Evolutionary conservation across 2,888 invertebrate genomes (phyloP).

Genomic region (Drepana falcataria): DNA sequence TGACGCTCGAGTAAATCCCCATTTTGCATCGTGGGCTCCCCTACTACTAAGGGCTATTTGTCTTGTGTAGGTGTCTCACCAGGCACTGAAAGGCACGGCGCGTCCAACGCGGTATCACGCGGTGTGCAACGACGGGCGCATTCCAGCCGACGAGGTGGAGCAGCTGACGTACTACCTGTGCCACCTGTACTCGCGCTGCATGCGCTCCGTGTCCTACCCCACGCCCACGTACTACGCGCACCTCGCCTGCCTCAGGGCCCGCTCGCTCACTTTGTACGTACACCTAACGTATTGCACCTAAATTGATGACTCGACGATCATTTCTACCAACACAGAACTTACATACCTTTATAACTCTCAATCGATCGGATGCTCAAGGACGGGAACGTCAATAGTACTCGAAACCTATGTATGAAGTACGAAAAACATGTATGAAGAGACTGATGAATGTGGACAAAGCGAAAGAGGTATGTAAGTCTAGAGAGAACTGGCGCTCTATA

Average conservation of each 20-base stretch:
- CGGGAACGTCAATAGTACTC: too few species aligned
- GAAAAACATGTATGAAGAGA: too few species aligned
- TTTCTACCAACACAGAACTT: too few species aligned
- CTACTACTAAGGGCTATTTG: not conserved
- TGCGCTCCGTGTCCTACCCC: slow-evolving; percentile 90
- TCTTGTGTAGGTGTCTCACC: slow-evolving; percentile 75
- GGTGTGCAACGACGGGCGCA: slow-evolving; percentile 86
- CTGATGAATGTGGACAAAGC: too few species aligned
- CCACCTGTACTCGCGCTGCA: slow-evolving; percentile 91
- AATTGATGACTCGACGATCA: not conserved
- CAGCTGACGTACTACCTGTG: slow-evolving; percentile 89
- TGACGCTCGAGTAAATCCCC: too few species aligned
- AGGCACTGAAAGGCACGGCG: slow-evolving; percentile 88
- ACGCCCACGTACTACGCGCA: slow-evolving; percentile 94
- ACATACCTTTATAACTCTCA: too few species aligned
- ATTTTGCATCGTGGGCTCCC: too few species aligned
- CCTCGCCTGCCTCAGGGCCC: slow-evolving; percentile 87
- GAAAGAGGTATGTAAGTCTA: too few species aligned
- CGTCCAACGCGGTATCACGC: slow-evolving; percentile 92
- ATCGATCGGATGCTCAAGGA: too few species aligned
- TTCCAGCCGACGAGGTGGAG: slow-evolving; percentile 87
- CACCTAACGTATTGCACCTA: slow-evolving; percentile 4
- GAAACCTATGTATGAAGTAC: too few species aligned
- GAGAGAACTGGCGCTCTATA: too few species aligned
- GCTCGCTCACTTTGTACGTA: slow-evolving; percentile 72